These are phyloP conservation scores for Zygaena filipendulae DNA, from an alignment of 2,888 invertebrate genomes.

Conservation along the genomic window DNA sequence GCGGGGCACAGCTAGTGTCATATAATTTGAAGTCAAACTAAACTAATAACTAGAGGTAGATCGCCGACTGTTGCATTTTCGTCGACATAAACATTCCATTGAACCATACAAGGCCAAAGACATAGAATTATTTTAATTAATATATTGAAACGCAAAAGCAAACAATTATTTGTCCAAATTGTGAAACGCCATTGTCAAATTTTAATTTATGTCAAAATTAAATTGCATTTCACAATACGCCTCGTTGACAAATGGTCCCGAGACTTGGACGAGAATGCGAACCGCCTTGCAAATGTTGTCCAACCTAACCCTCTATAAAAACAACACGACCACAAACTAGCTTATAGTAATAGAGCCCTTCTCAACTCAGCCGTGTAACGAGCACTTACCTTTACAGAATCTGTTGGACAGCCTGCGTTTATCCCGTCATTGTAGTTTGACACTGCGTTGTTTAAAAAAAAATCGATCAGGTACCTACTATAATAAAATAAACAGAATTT, in stretches of 20 bases:
- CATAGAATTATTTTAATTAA: slow-evolving; percentile 10
- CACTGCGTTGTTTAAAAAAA: slow-evolving; percentile 28
- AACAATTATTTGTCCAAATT: slow-evolving; percentile 1
- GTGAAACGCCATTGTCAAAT: neutral
- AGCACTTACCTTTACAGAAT: slow-evolving; percentile 43
- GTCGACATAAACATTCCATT: slow-evolving; percentile 23
- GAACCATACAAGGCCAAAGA: slow-evolving; percentile 23
- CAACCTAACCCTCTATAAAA: slow-evolving; percentile 37
- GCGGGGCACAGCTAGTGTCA: too few relatives aligned
- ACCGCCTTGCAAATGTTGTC: slow-evolving; percentile 45
- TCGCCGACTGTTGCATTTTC: too few relatives aligned
- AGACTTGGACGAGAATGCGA: slow-evolving; percentile 37
- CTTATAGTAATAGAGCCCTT: slow-evolving; percentile 31
- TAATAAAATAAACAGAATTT: too few relatives aligned
- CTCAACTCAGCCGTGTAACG: slow-evolving; percentile 31
- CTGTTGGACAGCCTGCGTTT: slow-evolving; percentile 25
- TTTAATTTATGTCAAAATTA: slow-evolving; percentile 11
- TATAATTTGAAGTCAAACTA: too few relatives aligned
- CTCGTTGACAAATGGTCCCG: slow-evolving; percentile 43
- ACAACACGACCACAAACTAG: slow-evolving; percentile 29
- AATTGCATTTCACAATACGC: slow-evolving; percentile 30
- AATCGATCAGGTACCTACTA: too few relatives aligned
- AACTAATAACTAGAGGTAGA: too few relatives aligned
- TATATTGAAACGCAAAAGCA: slow-evolving; percentile 3
- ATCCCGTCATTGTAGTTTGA: slow-evolving; percentile 38